phyloP scores from a whole-genome alignment of 2,113 vertebrate species.

The Athene cunicularia region DNA sequence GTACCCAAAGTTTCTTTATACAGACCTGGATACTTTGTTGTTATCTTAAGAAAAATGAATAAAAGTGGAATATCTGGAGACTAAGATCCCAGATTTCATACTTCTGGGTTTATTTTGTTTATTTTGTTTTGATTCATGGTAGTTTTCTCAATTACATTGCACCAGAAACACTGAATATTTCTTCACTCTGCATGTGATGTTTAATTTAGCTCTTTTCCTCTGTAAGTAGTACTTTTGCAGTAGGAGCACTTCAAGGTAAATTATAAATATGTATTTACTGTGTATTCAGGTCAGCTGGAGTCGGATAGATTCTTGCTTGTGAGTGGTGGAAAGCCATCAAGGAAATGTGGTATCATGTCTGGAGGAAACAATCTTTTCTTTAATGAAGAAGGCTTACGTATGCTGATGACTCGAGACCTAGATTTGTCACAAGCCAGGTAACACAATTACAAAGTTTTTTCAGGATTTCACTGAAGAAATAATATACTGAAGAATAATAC shows the following conservation, averaged over 20 bases:
- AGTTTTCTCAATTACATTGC: neutral
- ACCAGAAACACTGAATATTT: neutral
- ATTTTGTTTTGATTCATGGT: neutral
- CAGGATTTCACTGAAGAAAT: neutral
- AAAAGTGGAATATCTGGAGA: neutral
- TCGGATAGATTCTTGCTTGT: conserved; percentile 87
- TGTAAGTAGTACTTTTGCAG: neutral
- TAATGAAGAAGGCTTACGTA: conserved; percentile 94
- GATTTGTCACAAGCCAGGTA: conserved; percentile 96
- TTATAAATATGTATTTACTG: conserved; percentile 46
- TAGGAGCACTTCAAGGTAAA: neutral
- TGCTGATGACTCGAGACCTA: conserved; percentile 93
- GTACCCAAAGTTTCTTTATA: neutral
- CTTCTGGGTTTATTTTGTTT: neutral
- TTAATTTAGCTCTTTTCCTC: conserved; percentile 13
- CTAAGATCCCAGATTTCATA: neutral
- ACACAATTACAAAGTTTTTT: conserved; percentile 15
- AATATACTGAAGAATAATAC: neutral
- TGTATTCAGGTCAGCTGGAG: conserved; percentile 83
- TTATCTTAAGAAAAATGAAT: neutral
- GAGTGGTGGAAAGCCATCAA: conserved; percentile 94
- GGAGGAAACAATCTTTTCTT: conserved; percentile 98
- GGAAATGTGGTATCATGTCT: conserved; percentile 96
- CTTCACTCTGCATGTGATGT: neutral
- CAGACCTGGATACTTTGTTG: neutral